These are phyloP conservation scores for Thermophis baileyi DNA, from an alignment of 2,113 vertebrate species.

Conservation along the genomic window DNA sequence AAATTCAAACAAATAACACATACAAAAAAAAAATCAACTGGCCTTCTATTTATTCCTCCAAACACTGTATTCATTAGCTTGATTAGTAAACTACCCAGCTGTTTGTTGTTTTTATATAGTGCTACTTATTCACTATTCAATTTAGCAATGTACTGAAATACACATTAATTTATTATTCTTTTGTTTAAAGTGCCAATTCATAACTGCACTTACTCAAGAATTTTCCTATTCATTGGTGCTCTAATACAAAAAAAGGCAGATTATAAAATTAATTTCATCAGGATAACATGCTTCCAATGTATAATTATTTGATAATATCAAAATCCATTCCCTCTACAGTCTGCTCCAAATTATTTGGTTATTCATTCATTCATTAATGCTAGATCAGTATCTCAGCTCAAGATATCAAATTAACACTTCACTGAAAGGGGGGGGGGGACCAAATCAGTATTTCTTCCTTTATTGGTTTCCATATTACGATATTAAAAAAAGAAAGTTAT, in stretches of 20 bases:
- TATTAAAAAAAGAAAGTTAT: neutral
- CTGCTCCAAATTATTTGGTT: neutral
- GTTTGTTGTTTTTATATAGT: neutral
- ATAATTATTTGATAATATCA: slow-evolving; percentile 21
- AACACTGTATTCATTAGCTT: neutral
- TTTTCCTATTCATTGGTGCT: neutral
- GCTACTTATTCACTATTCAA: neutral
- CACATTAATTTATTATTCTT: slow-evolving; percentile 3
- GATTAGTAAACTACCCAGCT: neutral
- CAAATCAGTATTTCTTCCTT: neutral
- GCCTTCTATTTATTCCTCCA: neutral
- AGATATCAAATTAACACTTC: slow-evolving; percentile 4
- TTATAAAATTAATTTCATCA: slow-evolving; percentile 13
- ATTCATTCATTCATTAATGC: slow-evolving; percentile 9
- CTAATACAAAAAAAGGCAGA: neutral
- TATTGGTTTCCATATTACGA: neutral
- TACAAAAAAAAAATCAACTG: neutral
- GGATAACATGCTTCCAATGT: neutral
- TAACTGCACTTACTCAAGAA: neutral
- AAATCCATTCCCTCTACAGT: neutral
- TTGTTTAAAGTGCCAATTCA: neutral
- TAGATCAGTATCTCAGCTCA: neutral
- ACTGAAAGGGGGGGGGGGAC: neutral
- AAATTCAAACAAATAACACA: neutral
- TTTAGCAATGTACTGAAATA: neutral